phyloP scores from a whole-genome alignment of 92 coral and sea anemone genomes.

The Scolanthus callimorphus region DNA sequence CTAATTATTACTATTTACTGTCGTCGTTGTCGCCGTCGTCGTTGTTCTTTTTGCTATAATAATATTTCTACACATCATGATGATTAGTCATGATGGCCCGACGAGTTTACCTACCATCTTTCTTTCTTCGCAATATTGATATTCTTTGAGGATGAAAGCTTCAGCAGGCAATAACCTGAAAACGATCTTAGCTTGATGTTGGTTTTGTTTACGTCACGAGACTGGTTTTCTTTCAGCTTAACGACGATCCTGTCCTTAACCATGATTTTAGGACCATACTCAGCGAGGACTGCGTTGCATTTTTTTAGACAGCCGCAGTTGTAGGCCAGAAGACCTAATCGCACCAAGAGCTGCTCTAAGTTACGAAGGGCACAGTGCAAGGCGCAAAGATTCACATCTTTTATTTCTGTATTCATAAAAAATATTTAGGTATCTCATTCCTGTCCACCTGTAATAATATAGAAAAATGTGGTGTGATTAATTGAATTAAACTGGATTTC shows the following conservation, averaged over 20 bases:
- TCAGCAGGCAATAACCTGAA: constrained; percentile 15
- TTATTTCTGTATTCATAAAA: constrained; percentile 20
- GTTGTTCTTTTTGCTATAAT: no score
- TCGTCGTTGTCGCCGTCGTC: no score
- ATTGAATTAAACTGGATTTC: no score
- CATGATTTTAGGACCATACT: constrained; percentile 49
- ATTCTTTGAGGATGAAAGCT: neutral
- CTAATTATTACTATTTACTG: no score
- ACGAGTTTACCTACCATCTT: neutral
- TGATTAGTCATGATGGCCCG: no score
- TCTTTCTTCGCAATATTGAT: neutral
- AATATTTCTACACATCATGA: no score
- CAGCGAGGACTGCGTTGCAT: constrained; percentile 16
- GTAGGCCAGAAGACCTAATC: constrained; percentile 27
- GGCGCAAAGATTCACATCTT: constrained; percentile 47
- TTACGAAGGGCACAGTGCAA: constrained; percentile 52
- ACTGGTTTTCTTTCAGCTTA: constrained; percentile 30
- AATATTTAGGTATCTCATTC: constrained; percentile 35
- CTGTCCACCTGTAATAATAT: constrained; percentile 29
- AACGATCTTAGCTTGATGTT: constrained; percentile 34
- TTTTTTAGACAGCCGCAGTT: constrained; percentile 21
- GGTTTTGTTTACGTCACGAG: constrained; percentile 16
- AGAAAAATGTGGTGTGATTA: no score
- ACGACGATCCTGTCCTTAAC: constrained; percentile 36
- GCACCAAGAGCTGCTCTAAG: constrained; percentile 34